phyloP scores from a whole-genome alignment of 1,140 invertebrate genomes.

The Dreissena polymorpha region DNA sequence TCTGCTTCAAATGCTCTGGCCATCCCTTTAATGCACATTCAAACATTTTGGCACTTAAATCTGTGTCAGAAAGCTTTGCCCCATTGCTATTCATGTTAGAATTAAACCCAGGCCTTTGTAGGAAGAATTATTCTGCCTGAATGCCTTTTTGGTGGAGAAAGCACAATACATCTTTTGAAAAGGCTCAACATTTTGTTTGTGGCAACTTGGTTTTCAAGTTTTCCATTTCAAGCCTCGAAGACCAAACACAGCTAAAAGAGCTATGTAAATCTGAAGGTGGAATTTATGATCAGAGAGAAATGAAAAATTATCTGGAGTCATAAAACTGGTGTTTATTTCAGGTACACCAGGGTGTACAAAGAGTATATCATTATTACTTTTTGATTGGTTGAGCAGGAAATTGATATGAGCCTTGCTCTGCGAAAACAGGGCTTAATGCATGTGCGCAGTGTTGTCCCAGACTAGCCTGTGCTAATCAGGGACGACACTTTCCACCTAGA shows the following conservation, averaged over 20 bases:
- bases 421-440: background rate
- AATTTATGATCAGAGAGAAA: slow-evolving; percentile 42
- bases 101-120: slow-evolving; percentile 41
- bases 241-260: slow-evolving; percentile 29
- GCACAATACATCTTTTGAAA: slow-evolving; percentile 56
- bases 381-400: background rate
- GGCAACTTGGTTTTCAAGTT: slow-evolving; percentile 48
- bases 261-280: slow-evolving; percentile 30
- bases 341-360: background rate
- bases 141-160: slow-evolving; percentile 32
- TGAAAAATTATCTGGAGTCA: slow-evolving; percentile 38
- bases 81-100: slow-evolving; percentile 41
- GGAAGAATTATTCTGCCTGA: slow-evolving; percentile 56
- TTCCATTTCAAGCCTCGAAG: slow-evolving; percentile 49
- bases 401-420: slow-evolving; percentile 1
- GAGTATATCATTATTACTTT: slow-evolving; percentile 11
- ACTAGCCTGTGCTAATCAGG: no score
- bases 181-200: slow-evolving; percentile 43
- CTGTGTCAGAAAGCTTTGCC: slow-evolving; percentile 47
- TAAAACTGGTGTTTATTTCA: slow-evolving; percentile 37
- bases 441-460: no score
- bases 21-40: slow-evolving; percentile 23
- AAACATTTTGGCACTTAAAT: slow-evolving; percentile 54
- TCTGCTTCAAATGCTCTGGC: background rate
- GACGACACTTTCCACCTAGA: no score